Conservation (phyloP, 1,140 invertebrate genomes). For the Sipha flava region DNA sequence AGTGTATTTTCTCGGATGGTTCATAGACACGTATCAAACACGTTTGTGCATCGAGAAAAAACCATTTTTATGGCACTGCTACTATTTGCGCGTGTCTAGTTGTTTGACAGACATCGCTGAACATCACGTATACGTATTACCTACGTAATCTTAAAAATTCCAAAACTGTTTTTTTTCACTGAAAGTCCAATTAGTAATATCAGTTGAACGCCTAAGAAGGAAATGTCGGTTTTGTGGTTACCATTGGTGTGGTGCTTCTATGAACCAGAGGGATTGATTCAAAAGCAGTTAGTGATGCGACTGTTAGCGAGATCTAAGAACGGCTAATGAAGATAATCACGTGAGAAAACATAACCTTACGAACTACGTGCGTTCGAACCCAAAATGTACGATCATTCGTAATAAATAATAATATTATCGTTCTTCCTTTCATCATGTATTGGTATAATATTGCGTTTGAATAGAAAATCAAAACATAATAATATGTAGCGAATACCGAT, state of each 20-base stretch:
- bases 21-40: neutral
- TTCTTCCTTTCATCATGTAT: too few relatives aligned
- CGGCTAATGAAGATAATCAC: neutral
- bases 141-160: neutral
- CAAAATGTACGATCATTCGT: too few relatives aligned
- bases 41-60: too few relatives aligned
- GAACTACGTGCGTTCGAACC: too few relatives aligned
- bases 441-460: too few relatives aligned
- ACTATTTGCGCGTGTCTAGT: neutral
- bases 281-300: too few relatives aligned
- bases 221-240: neutral
- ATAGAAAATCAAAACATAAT: too few relatives aligned
- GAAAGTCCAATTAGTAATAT: neutral
- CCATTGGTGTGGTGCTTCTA: neutral
- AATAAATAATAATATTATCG: too few relatives aligned
- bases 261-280: neutral
- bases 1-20: neutral
- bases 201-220: neutral
- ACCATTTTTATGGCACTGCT: neutral
- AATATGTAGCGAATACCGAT: too few relatives aligned
- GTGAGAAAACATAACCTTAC: too few relatives aligned
- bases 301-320: neutral
- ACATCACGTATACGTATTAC: neutral
- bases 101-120: too few relatives aligned
- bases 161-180: neutral